Percentiles rank a stretch among this genome's conserved stretches.
phyloP scores from a whole-genome alignment of 2,797 vertebrate species.

The Aldrovandia affinis region DNA sequence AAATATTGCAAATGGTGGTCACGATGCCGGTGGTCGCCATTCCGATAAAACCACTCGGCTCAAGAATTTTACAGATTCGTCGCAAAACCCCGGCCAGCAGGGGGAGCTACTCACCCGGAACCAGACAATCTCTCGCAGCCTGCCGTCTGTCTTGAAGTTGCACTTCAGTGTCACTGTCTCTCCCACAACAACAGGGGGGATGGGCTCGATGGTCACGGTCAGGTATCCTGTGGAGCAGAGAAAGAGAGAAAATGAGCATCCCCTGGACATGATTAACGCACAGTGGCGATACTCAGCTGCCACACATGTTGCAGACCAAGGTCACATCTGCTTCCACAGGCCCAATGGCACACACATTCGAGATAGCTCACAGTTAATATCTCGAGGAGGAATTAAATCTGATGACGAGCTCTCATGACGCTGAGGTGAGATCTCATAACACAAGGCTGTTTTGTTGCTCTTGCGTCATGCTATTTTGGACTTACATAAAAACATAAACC shows the following conservation, averaged over 20 bases:
- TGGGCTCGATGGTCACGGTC: constrained; percentile 95
- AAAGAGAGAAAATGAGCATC: constrained; percentile 20
- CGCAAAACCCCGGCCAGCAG: background rate
- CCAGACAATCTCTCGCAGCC: constrained; percentile 97
- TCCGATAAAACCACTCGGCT: background rate
- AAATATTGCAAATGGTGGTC: constrained; percentile 36
- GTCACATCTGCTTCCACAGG: background rate
- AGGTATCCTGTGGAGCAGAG: constrained; percentile 82
- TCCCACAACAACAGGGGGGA: constrained; percentile 94
- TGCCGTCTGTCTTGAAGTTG: constrained; percentile 98
- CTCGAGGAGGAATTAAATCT: background rate
- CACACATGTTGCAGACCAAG: background rate
- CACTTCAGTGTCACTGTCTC: constrained; percentile 97
- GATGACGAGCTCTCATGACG: background rate
- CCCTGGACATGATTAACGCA: background rate
- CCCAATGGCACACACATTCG: background rate
- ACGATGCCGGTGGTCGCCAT: constrained; percentile 23
- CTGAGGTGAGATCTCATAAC: background rate
- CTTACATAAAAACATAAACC: background rate
- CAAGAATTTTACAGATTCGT: background rate
- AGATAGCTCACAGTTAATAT: background rate
- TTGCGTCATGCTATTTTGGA: background rate
- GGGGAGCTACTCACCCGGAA: constrained; percentile 86
- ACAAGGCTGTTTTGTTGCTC: background rate
- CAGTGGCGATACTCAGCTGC: background rate